Evolutionary conservation across 2,888 invertebrate genomes (phyloP), one percentile per base, ranked within the genome.

Genomic region (Perizoma flavofasciatum): DNA sequence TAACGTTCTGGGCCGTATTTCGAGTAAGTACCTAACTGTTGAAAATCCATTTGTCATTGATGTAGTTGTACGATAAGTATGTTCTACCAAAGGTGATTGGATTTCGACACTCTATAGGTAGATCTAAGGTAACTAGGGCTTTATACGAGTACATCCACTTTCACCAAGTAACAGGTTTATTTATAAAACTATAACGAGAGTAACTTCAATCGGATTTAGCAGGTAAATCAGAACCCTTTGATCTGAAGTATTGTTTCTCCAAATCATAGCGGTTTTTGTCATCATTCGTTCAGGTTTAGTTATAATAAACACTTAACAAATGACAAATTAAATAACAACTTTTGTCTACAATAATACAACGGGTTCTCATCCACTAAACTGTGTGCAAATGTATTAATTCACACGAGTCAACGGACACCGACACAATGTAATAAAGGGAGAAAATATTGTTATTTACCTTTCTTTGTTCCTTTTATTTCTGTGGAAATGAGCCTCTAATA

Each of bases 371-470:
- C 49, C 40, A 57, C 56, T 57, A 51, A 46, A 51, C 39, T 22
- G 34, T 6, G 34, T 9, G 34, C 61, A 62, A 56, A 55, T 63
- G 55, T 57, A 63, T 63, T 60, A 52, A 69, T 76, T 77, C 73
- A 66, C 75, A 78, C 74, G 71, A 72, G 61, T 68, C 69, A 71
- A 70, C 63, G 57, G 67, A 73, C 67, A 72, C 69, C 69, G 66
- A 6, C 49, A 50, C 61, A 67, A 67, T 37, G 54, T 55, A 59
- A 49, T 58, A 65, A 61, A 56, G 60, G 47, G 54, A 60, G 62
- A 55, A 68, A 59, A 63, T 64, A 55, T 57, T 57, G 53, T 52
- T 68, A 59, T 65, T 63, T 65, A 53, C 60, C 50, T 68, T 63
- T 46, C 49, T 59, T 59, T 62, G 59, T 61, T 64, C 49, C 43